phyloP scores from a whole-genome alignment of 2,888 invertebrate genomes.

The Drosophila demipolita region DNA sequence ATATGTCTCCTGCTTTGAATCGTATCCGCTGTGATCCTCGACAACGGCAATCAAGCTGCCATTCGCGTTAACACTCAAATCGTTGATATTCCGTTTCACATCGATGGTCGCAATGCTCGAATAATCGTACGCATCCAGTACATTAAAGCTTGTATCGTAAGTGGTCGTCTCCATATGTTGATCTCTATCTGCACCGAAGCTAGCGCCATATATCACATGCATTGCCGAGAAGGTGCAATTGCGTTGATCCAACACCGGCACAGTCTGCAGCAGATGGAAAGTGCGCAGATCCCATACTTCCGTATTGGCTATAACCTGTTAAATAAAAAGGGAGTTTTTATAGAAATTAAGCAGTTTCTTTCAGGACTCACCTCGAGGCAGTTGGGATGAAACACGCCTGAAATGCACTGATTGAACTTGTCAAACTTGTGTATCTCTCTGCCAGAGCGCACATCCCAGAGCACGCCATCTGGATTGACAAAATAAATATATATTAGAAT shows the following conservation, averaged over 20 bases:
- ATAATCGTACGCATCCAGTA: constrained; percentile 97
- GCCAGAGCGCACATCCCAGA: constrained; percentile 96
- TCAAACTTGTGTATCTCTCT: constrained; percentile 98
- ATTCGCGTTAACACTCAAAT: constrained; percentile 92
- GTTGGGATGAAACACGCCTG: constrained; percentile 98
- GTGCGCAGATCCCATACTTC: constrained; percentile 99
- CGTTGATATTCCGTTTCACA: constrained; percentile 95
- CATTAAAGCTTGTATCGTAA: constrained; percentile 97
- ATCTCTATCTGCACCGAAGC: constrained; percentile 90
- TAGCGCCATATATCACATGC: constrained; percentile 94
- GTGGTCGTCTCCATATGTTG: constrained; percentile 89
- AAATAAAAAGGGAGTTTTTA: constrained; percentile 24
- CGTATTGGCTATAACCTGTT: constrained; percentile 96
- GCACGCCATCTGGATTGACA: constrained; percentile 91
- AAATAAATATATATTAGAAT: not conserved
- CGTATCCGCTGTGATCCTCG: constrained; percentile 94
- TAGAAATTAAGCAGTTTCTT: not conserved
- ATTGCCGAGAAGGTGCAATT: constrained; percentile 93
- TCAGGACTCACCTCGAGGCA: constrained; percentile 90
- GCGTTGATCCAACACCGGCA: constrained; percentile 96
- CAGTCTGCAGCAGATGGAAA: constrained; percentile 96
- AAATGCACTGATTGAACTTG: constrained; percentile 97
- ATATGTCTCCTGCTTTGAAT: constrained; percentile 94
- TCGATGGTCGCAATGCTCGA: constrained; percentile 97
- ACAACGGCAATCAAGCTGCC: constrained; percentile 96